phyloP scores from a whole-genome alignment of 2,888 invertebrate species.

The Himalopsyche anomala region DNA sequence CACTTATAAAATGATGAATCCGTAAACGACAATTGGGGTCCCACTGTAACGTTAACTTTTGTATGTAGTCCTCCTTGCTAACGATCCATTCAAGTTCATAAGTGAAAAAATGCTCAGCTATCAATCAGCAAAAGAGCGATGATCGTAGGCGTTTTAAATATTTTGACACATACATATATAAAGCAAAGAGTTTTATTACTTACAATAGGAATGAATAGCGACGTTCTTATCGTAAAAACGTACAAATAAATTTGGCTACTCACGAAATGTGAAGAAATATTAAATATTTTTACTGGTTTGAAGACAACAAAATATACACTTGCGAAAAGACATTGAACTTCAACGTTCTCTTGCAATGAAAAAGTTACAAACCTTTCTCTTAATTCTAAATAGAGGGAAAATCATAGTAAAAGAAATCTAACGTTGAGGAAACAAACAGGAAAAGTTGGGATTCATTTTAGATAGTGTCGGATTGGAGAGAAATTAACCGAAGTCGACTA shows the following conservation, averaged over 20 bases:
- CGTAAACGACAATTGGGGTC: no score
- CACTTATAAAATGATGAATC: no score
- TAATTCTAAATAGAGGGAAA: no score
- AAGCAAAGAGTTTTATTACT: not conserved
- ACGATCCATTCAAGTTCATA: not conserved
- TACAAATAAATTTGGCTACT: no score
- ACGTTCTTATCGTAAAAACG: not conserved
- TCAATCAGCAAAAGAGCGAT: not conserved
- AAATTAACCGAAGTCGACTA: no score
- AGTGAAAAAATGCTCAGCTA: not conserved
- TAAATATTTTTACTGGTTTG: no score
- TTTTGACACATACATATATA: not conserved
- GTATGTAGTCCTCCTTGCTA: not conserved
- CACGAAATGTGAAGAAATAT: no score
- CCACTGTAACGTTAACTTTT: no score
- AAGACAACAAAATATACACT: not conserved
- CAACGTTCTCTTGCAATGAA: not conserved
- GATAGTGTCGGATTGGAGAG: no score
- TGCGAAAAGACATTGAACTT: not conserved
- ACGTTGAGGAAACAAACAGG: no score
- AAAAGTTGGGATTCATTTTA: no score
- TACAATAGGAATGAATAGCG: not conserved
- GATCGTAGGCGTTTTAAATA: not conserved
- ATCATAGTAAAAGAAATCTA: no score
- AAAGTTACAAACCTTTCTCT: not conserved